Conservation (phyloP, 1,140 invertebrate genomes). For the Drosophila busckii region DNA sequence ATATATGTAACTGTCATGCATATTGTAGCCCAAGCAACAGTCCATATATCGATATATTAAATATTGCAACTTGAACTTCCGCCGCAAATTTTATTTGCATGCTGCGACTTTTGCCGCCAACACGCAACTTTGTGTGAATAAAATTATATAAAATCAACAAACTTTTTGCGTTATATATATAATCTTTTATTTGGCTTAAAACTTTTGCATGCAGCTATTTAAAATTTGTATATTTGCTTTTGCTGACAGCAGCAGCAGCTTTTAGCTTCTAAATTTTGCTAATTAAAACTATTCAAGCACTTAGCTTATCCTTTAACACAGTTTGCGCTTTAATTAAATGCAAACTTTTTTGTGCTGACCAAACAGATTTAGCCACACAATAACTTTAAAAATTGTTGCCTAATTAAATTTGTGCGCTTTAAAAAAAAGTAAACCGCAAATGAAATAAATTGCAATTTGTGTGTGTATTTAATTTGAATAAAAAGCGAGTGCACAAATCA, state of each 20-base stretch:
- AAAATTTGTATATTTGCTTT: slow-evolving; percentile 7
- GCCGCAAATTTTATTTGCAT: no score
- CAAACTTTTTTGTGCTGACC: background rate
- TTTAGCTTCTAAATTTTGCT: no score
- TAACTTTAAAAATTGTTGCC: slow-evolving; percentile 22
- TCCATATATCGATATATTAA: no score
- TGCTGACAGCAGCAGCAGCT: no score
- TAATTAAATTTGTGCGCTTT: slow-evolving; percentile 23
- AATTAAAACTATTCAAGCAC: slow-evolving; percentile 48
- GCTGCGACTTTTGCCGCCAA: slow-evolving; percentile 16
- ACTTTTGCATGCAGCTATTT: background rate
- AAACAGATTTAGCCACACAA: slow-evolving; percentile 16
- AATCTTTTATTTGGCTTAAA: background rate
- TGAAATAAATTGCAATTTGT: slow-evolving; percentile 49
- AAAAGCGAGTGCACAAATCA: slow-evolving; percentile 32
- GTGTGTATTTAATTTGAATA: slow-evolving; percentile 44
- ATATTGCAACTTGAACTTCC: no score
- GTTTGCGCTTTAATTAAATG: slow-evolving; percentile 35
- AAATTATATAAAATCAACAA: slow-evolving; percentile 53
- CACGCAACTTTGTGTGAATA: slow-evolving; percentile 14
- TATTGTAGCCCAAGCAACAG: no score
- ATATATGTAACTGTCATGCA: no score
- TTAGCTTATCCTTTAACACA: no score
- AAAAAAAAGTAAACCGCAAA: slow-evolving; percentile 3
- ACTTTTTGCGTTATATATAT: slow-evolving; percentile 18